phyloP scores from a whole-genome alignment of 2,888 invertebrate genomes.

The Thysanoteuthis rhombus region DNA sequence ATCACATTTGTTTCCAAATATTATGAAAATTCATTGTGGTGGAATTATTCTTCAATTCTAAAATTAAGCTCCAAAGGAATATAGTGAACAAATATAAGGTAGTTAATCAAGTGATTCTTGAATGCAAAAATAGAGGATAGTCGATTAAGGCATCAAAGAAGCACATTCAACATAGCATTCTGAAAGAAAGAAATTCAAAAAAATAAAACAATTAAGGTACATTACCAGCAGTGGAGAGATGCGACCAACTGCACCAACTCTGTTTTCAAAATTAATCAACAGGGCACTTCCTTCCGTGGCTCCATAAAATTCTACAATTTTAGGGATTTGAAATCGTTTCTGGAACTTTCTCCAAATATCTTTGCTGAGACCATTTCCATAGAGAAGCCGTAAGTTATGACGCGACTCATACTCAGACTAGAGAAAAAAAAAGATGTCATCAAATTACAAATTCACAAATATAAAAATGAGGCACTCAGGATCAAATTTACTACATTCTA shows the following conservation, averaged over 20 bases:
- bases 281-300: conserved; percentile 19
- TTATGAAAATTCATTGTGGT: too few relatives aligned
- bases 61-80: too few relatives aligned
- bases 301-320: conserved; percentile 21
- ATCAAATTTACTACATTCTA: neutral
- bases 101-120: too few relatives aligned
- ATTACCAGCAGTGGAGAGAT: conserved; percentile 23
- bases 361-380: conserved; percentile 23
- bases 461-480: neutral
- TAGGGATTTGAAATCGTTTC: neutral
- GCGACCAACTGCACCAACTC: conserved; percentile 17
- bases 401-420: neutral
- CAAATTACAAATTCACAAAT: neutral
- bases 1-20: too few relatives aligned
- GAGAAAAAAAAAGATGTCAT: neutral
- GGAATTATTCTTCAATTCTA: too few relatives aligned
- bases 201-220: neutral
- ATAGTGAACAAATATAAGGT: too few relatives aligned
- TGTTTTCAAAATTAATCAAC: conserved; percentile 25
- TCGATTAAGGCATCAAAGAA: too few relatives aligned
- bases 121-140: too few relatives aligned
- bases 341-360: conserved; percentile 24
- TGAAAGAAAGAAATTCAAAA: neutral
- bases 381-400: neutral
- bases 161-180: too few relatives aligned